Percentiles rank a stretch among this genome's conserved stretches.
These are phyloP conservation scores for Tetranychus cinnabarinus DNA, from an alignment of 1,140 invertebrate species.

Conservation along the genomic window DNA sequence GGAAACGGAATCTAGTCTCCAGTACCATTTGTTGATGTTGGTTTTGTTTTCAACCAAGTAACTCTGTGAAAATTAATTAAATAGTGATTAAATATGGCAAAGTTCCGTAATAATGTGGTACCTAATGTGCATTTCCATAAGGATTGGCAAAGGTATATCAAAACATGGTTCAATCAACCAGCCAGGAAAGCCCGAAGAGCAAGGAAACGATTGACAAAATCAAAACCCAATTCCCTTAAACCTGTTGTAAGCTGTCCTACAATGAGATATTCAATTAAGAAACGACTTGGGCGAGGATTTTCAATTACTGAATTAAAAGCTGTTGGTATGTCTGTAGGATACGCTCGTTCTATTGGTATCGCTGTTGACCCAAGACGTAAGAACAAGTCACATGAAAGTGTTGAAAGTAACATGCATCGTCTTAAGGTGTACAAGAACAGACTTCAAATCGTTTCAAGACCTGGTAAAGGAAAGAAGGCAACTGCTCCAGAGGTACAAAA, in stretches of 20 bases:
- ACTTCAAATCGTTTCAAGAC: constrained; percentile 79
- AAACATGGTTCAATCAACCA: constrained; percentile 98
- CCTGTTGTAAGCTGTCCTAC: constrained; percentile 85
- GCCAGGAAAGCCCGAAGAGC: constrained; percentile 70
- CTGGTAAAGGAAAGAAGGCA: constrained; percentile 65
- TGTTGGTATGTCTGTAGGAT: neutral
- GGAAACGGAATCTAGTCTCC: no score
- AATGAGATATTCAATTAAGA: constrained; percentile 67
- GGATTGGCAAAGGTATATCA: constrained; percentile 94
- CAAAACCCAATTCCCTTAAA: constrained; percentile 66
- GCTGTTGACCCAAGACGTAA: constrained; percentile 75
- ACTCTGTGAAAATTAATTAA: no score
- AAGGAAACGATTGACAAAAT: constrained; percentile 68
- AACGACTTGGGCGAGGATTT: constrained; percentile 82
- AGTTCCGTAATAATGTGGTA: constrained; percentile 93
- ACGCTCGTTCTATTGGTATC: constrained; percentile 46
- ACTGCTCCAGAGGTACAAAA: constrained; percentile 80
- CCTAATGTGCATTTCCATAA: constrained; percentile 99
- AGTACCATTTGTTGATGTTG: no score
- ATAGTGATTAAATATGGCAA: constrained; percentile 24
- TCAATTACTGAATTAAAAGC: constrained; percentile 84
- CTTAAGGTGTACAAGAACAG: constrained; percentile 75
- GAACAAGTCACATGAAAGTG: constrained; percentile 81
- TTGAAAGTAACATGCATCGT: constrained; percentile 81
- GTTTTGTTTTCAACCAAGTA: no score